Conservation (phyloP, 1,140 invertebrate species). For the Schmidtea mediterranea region DNA sequence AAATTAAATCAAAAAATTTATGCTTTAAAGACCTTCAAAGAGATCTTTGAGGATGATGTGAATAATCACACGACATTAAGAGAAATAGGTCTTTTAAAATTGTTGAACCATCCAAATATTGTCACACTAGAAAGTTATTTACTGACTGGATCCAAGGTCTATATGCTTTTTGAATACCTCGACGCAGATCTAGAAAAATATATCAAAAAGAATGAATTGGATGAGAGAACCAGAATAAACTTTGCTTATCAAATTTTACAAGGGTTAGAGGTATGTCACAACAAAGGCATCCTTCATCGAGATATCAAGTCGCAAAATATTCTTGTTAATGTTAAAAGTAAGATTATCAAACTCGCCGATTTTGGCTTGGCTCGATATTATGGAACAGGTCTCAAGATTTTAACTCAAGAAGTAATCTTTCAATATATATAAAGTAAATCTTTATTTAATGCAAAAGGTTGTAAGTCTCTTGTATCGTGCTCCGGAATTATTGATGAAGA, state of each 20-base stretch:
- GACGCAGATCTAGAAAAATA: slow-evolving; percentile 94
- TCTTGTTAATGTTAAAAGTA: slow-evolving; percentile 60
- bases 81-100: slow-evolving; percentile 66
- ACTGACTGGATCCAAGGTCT: slow-evolving; percentile 53
- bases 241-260: slow-evolving; percentile 58
- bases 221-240: slow-evolving; percentile 22
- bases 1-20: slow-evolving; percentile 51
- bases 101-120: slow-evolving; percentile 58
- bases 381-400: slow-evolving; percentile 63
- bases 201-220: slow-evolving; percentile 37
- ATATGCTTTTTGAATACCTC: slow-evolving; percentile 85
- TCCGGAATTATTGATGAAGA: slow-evolving; percentile 69
- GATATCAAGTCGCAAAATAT: slow-evolving; percentile 96
- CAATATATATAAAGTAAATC: too few species aligned
- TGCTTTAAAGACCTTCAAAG: slow-evolving; percentile 75
- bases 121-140: slow-evolving; percentile 40
- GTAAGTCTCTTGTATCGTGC: slow-evolving; percentile 85
- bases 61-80: slow-evolving; percentile 72
- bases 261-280: slow-evolving; percentile 80
- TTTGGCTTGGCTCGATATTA: slow-evolving; percentile 84
- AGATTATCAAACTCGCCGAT: slow-evolving; percentile 68
- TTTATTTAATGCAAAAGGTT: too few species aligned
- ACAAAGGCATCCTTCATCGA: slow-evolving; percentile 63
- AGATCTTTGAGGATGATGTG: slow-evolving; percentile 75
- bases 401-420: slow-evolving; percentile 90